Evolutionary conservation across 2,888 invertebrate species (phyloP), one percentile per base, ranked within the genome.

Genomic region (Encarsia formosa): DNA sequence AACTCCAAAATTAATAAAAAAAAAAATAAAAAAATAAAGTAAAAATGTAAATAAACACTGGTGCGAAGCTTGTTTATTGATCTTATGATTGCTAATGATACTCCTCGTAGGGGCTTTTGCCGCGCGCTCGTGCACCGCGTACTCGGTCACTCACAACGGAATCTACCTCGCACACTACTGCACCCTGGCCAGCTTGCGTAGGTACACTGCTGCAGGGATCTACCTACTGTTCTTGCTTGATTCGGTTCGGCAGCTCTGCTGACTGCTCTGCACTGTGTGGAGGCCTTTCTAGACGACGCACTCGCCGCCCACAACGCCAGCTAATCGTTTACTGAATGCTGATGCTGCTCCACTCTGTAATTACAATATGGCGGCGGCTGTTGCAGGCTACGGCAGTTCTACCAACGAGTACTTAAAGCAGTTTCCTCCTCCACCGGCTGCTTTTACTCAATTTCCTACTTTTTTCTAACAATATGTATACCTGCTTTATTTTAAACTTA

Each of bases 61-160:
- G n/a, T n/a, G n/a, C n/a, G n/a, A n/a, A n/a, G n/a, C n/a, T n/a
- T n/a, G n/a, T n/a, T n/a, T n/a, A n/a, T n/a, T n/a, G n/a, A n/a
- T n/a, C n/a, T n/a, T n/a, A n/a, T n/a, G n/a, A n/a, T n/a, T n/a
- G n/a, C n/a, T n/a, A n/a, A n/a, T n/a, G n/a, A n/a, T n/a, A n/a
- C n/a, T n/a, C n/a, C n/a, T n/a, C 13, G 8, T 29, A 29, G 8
- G 5, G 34, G n/a, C 34, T 15, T 9, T 9, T 26, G 34, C 16
- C 34, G 5, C 5, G 34, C 15, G 15, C 15, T n/a, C 34, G 5
- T 15, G 35, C 34, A 38, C 37, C 20, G 44, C 34, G 32, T 55
- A 62, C 71, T 71, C 70, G 59, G 71, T 70, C 71, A 70, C 70
- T 66, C 69, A 71, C 65, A 70, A 70, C 70, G 71, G 70, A 62